Conservation (phyloP, 2,113 vertebrate species). For the Xenopus laevis region DNA sequence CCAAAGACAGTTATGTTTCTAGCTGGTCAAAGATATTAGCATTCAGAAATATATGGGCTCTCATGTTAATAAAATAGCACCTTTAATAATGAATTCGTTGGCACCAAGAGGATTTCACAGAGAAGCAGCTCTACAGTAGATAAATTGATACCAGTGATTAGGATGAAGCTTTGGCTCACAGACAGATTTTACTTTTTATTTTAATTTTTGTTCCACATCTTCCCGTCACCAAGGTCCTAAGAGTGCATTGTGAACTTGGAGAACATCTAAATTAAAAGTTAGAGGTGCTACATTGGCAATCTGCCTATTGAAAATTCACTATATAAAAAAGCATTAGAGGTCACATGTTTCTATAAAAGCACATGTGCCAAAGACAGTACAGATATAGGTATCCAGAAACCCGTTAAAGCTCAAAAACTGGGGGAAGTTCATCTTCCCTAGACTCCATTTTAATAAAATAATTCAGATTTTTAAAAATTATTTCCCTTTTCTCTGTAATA, state of each 20-base stretch:
- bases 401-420: too few relatives aligned
- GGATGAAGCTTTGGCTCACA: conserved; percentile 7
- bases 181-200: conserved; percentile 5
- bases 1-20: neutral
- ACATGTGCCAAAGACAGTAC: too few relatives aligned
- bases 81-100: conserved; percentile 30
- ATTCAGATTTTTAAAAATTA: too few relatives aligned
- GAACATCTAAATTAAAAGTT: neutral
- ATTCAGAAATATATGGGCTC: conserved; percentile 30
- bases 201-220: neutral
- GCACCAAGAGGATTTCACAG: neutral
- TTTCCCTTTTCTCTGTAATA: too few relatives aligned
- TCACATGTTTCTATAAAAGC: too few relatives aligned
- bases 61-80: conserved; percentile 30
- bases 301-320: neutral
- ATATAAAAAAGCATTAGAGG: too few relatives aligned
- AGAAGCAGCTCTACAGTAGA: conserved; percentile 24
- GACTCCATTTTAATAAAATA: too few relatives aligned
- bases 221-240: conserved; percentile 5
- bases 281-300: neutral
- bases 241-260: neutral
- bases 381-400: too few relatives aligned
- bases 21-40: neutral
- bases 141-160: conserved; percentile 18
- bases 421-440: too few relatives aligned